These are phyloP conservation scores for Drosophila quinaria DNA, from an alignment of 2,888 invertebrate genomes.

Conservation along the genomic window DNA sequence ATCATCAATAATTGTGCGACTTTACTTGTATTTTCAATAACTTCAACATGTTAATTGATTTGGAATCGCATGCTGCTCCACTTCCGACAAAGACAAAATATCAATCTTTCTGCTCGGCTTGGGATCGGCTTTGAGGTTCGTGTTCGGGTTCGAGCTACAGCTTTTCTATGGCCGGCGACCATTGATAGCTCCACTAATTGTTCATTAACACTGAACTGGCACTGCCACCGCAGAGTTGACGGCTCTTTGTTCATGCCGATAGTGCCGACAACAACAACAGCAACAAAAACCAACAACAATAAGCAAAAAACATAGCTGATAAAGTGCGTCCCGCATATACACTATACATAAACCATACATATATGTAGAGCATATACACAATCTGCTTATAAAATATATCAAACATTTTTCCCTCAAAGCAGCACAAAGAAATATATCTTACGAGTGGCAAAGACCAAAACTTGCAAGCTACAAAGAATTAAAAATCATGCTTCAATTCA, in stretches of 20 bases:
- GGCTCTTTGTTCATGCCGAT: slow-evolving; percentile 76
- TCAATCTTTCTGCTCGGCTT: slow-evolving; percentile 5
- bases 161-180: slow-evolving; percentile 46
- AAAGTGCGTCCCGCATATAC: slow-evolving; percentile 41
- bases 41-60: slow-evolving; percentile 77
- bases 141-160: slow-evolving; percentile 12
- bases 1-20: slow-evolving; percentile 53
- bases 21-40: slow-evolving; percentile 62
- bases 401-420: slow-evolving; percentile 12
- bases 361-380: slow-evolving; percentile 17
- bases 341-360: slow-evolving; percentile 9
- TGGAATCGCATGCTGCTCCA: slow-evolving; percentile 73
- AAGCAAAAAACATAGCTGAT: slow-evolving; percentile 38
- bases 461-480: not conserved
- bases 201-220: slow-evolving; percentile 69
- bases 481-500: too few relatives aligned
- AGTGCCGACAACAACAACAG: slow-evolving; percentile 39
- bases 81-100: slow-evolving; percentile 59
- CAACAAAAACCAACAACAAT: slow-evolving; percentile 28
- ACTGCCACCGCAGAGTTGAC: slow-evolving; percentile 40
- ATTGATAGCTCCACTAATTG: slow-evolving; percentile 79
- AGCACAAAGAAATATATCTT: slow-evolving; percentile 17
- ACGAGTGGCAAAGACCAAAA: slow-evolving; percentile 7
- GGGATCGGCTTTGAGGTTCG: slow-evolving; percentile 10
- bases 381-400: slow-evolving; percentile 11